A percentile compares a stretch with the other conserved stretches of the same genome.
Conservation (phyloP, 2,113 vertebrate species). For the Carassius gibelio region DNA sequence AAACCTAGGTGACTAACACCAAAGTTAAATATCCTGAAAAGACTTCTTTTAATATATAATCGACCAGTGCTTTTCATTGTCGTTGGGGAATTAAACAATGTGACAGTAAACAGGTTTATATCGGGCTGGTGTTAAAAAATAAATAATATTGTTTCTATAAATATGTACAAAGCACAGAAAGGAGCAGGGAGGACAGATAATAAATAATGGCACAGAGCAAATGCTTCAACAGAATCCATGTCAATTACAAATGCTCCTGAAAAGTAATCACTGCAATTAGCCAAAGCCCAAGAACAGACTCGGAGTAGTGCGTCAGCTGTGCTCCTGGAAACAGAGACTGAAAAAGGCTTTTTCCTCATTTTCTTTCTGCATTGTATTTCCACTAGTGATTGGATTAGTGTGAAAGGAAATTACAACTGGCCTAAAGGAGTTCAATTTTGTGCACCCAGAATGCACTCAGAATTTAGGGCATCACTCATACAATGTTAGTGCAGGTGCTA, state of each 20-base stretch:
- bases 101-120: neutral
- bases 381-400: neutral
- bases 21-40: neutral
- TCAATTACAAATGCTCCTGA: neutral
- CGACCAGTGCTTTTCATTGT: neutral
- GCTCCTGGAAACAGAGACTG: neutral
- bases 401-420: neutral
- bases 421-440: neutral
- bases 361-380: conserved; percentile 7
- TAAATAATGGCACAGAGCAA: too few relatives aligned
- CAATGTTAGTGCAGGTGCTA: conserved; percentile 2
- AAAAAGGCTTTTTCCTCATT: neutral
- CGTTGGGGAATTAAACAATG: neutral
- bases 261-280: neutral
- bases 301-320: neutral
- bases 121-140: neutral
- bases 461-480: conserved; percentile 4
- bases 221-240: neutral
- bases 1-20: neutral
- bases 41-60: too few relatives aligned
- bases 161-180: neutral
- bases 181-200: neutral
- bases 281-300: neutral
- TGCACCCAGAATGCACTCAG: neutral
- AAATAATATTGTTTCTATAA: neutral